A percentile compares a stretch with the other conserved stretches of the same genome.
Conservation (phyloP, 2,888 invertebrate species). For the Andrena camellia region DNA sequence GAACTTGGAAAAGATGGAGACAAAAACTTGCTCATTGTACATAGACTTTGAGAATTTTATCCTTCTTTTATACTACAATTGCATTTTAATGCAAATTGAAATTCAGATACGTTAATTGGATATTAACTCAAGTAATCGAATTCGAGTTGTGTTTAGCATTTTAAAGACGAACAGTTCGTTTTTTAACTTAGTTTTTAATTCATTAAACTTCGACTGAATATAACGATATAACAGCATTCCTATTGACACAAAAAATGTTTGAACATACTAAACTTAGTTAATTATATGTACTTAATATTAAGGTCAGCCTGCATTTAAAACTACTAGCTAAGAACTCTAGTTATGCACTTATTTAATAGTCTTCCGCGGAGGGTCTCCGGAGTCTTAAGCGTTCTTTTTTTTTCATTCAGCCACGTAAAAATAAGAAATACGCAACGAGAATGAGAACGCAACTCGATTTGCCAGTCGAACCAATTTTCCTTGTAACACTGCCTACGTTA, state of each 20-base stretch:
- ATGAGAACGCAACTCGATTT: conserved; percentile 51
- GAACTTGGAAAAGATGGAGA: neutral
- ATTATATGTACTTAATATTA: neutral
- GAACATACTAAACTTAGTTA: conserved; percentile 12
- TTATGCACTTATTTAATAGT: conserved; percentile 33
- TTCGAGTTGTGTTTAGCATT: conserved; percentile 28
- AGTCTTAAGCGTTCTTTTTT: conserved; percentile 56
- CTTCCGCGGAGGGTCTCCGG: conserved; percentile 58
- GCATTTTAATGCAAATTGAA: conserved; percentile 19
- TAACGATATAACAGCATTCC: conserved; percentile 15
- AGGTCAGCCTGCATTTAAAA: conserved; percentile 1
- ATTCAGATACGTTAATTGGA: neutral
- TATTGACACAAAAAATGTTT: conserved; percentile 5
- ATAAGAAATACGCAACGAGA: conserved; percentile 66
- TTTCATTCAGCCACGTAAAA: conserved; percentile 58
- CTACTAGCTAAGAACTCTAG: conserved; percentile 16
- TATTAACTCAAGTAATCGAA: neutral
- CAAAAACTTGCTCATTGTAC: neutral
- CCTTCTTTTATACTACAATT: conserved; percentile 5
- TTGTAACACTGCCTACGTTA: conserved; percentile 78
- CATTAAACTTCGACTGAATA: conserved; percentile 7
- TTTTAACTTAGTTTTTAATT: conserved; percentile 13
- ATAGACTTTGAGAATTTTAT: conserved; percentile 11
- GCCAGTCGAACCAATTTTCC: conserved; percentile 64
- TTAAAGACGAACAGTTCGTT: neutral